These are phyloP conservation scores for Echeneis naucrates DNA, from an alignment of 2,797 vertebrate species.

Conservation along the genomic window DNA sequence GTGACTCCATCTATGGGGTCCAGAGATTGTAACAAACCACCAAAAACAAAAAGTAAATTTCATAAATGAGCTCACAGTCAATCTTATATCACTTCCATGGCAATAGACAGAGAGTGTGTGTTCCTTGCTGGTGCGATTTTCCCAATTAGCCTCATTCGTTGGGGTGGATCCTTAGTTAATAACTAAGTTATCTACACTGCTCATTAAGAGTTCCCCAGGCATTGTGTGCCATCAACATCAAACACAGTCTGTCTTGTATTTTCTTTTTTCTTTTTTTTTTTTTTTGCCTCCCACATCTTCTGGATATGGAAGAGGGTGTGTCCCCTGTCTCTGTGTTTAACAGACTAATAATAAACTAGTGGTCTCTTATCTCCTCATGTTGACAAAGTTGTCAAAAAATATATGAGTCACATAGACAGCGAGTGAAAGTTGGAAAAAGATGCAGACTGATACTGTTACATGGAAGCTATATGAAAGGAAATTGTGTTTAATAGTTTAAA, in stretches of 20 bases:
- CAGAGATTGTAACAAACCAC: constrained; percentile 32
- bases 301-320: constrained; percentile 57
- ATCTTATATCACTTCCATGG: constrained; percentile 31
- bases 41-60: constrained; percentile 41
- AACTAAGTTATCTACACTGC: constrained; percentile 67
- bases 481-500: constrained; percentile 63
- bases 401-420: constrained; percentile 62
- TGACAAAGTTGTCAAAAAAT: constrained; percentile 73
- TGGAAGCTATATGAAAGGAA: constrained; percentile 34
- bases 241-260: constrained; percentile 45
- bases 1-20: constrained; percentile 8
- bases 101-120: constrained; percentile 18
- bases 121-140: constrained; percentile 51
- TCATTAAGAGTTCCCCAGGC: constrained; percentile 62
- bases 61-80: constrained; percentile 25
- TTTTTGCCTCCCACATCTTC: constrained; percentile 44
- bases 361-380: constrained; percentile 65
- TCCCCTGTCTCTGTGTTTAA: constrained; percentile 64
- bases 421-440: constrained; percentile 47
- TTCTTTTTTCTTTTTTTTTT: constrained; percentile 34
- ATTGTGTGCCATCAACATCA: constrained; percentile 66
- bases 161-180: constrained; percentile 51
- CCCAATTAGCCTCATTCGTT: constrained; percentile 61
- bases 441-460: constrained; percentile 34
- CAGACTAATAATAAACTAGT: constrained; percentile 72